Conservation (phyloP, 2,797 vertebrate species). For the Rhyacichthys aspro region DNA sequence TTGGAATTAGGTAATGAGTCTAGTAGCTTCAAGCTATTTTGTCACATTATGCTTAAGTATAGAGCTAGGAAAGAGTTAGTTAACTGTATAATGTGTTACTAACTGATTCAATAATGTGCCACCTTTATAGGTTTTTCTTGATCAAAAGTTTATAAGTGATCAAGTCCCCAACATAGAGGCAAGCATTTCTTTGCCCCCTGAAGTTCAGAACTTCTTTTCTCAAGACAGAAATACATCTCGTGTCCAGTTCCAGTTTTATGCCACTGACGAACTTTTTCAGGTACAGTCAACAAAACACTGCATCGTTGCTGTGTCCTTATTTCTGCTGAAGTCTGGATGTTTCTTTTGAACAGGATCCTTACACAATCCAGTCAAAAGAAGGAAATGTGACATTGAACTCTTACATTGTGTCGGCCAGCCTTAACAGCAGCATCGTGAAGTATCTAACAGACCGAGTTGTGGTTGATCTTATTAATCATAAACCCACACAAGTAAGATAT, state of each 20-base stretch:
- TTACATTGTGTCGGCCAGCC: conserved; percentile 86
- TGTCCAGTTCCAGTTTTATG: conserved; percentile 90
- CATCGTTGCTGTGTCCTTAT: not conserved
- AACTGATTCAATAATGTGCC: not conserved
- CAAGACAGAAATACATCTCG: conserved; percentile 65
- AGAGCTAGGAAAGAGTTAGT: not conserved
- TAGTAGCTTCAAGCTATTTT: conserved; percentile 13
- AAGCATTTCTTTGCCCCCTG: conserved; percentile 83
- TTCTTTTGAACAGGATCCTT: conserved; percentile 70
- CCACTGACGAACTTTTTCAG: conserved; percentile 81
- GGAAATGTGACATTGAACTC: conserved; percentile 74
- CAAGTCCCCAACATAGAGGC: conserved; percentile 66
- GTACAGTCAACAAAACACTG: conserved; percentile 62
- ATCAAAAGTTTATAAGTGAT: conserved; percentile 54
- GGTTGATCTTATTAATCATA: conserved; percentile 80
- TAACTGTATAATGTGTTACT: not conserved
- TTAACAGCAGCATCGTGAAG: conserved; percentile 75
- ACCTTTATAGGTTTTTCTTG: conserved; percentile 78
- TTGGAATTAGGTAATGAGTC: conserved; percentile 17
- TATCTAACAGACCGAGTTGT: conserved; percentile 81
- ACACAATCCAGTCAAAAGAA: conserved; percentile 13
- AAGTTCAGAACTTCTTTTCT: conserved; percentile 69
- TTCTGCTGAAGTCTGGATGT: not conserved
- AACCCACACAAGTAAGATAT: conserved; percentile 61
- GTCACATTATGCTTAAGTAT: conserved; percentile 14